Evolutionary conservation across 2,113 vertebrate genomes (phyloP), one percentile per base, ranked within the genome.

Genomic region (Mastomys natalensis): DNA sequence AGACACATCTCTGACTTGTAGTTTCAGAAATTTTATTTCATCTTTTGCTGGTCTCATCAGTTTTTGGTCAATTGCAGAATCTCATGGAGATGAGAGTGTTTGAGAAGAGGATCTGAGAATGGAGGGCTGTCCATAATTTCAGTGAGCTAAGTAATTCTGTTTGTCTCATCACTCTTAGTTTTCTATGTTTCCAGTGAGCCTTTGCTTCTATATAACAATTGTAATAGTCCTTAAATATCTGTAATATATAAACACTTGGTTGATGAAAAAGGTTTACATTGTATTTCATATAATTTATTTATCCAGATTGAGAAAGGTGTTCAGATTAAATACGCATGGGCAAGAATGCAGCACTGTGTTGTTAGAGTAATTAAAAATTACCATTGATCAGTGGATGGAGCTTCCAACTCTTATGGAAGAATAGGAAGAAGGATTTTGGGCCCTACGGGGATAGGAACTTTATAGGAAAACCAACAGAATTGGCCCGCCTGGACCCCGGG

Each of bases 121-220:
- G 8, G 4, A 26, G 7, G 1, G 1, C 3, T 6, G 6, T 45
- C 2, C 37, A 45, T 29, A 48, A 24, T 16, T 5, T 24, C 45
- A 66, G 3, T 43, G 70, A 90, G 29, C 19, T 24, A 8, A 37
- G 12, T 15, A 34, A 55, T 40, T 82, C 9, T 12, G 34, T 9
- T 11, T 22, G 43, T 51, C 37, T 40, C 45, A n/a, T 11, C 34
- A 12, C 9, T 10, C 11, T 17, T 73, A 29, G 2, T 45, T 84
- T 90, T 40, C 37, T 84, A 7, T 3, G 5, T 16, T 62, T 66
- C n/a, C 13, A 60, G 37, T 3, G 37, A 55, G 64, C 34, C 22
- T 74, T 86, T 22, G 51, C 8, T 48, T 73, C 53, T 40, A 34
- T 53, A 53, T 72, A 15, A 34, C 34, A 81, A 89, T 31, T n/a